These are phyloP conservation scores for Neogobius melanostomus DNA, from an alignment of 2,113 vertebrate species.

Conservation along the genomic window DNA sequence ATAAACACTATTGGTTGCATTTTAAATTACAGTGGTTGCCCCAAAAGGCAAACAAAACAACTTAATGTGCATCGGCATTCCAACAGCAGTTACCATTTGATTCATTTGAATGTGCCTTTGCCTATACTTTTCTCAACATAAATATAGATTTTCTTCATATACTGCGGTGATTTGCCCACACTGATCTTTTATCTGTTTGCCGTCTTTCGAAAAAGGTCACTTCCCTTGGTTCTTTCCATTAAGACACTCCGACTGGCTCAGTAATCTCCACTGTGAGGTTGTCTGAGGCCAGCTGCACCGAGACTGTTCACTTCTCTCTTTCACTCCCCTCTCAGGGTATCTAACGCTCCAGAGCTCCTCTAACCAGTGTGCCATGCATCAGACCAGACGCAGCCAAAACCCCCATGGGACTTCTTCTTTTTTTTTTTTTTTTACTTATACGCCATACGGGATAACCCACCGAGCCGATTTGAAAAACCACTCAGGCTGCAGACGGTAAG, in stretches of 20 bases:
- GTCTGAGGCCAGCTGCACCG: constrained; percentile 27
- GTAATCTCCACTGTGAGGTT: constrained; percentile 44
- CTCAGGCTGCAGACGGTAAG: constrained; percentile 1
- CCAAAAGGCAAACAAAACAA: too few relatives aligned
- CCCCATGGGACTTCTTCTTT: constrained; percentile 34
- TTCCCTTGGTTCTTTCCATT: constrained; percentile 32
- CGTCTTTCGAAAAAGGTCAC: constrained; percentile 6
- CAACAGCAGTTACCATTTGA: too few relatives aligned
- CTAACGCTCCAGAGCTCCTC: constrained; percentile 54
- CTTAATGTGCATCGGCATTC: too few relatives aligned
- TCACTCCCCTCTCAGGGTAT: constrained; percentile 55
- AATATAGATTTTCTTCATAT: too few relatives aligned
- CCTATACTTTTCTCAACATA: too few relatives aligned
- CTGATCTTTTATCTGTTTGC: neutral
- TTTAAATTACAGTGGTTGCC: too few relatives aligned
- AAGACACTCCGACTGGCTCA: constrained; percentile 44
- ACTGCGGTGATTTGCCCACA: too few relatives aligned
- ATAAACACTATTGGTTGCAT: too few relatives aligned
- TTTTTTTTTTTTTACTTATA: neutral
- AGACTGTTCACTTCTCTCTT: constrained; percentile 36
- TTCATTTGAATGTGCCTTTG: too few relatives aligned
- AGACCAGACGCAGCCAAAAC: constrained; percentile 33
- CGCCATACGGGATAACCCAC: constrained; percentile 45
- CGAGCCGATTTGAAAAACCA: constrained; percentile 36
- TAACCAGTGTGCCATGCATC: constrained; percentile 38